phyloP scores from a whole-genome alignment of 2,888 invertebrate genomes.

The Amorpha juglandis region DNA sequence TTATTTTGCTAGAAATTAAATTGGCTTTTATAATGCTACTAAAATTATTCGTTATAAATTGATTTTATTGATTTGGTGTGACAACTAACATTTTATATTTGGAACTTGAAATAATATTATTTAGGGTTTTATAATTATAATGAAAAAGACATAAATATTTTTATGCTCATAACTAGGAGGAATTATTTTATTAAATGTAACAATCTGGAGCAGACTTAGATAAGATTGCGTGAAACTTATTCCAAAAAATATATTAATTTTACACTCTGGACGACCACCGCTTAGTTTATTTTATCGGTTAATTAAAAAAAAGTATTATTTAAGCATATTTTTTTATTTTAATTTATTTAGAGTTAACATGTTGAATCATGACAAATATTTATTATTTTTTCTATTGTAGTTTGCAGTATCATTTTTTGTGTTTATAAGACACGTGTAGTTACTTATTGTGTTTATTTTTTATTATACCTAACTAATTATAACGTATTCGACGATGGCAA shows the following conservation, averaged over 20 bases:
- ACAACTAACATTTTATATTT: conserved; percentile 5
- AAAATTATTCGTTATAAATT: background rate
- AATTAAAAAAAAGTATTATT: conserved; percentile 69
- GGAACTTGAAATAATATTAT: conserved; percentile 2
- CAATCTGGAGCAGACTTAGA: background rate
- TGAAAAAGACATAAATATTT: conserved; percentile 13
- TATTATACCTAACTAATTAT: background rate
- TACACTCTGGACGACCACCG: conserved; percentile 17
- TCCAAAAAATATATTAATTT: background rate
- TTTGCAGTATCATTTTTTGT: conserved; percentile 8
- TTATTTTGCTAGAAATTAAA: background rate
- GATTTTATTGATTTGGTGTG: background rate
- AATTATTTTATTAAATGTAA: background rate
- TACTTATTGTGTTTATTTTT: background rate
- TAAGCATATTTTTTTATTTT: conserved; percentile 52
- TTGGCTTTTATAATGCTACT: background rate
- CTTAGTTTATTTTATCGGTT: conserved; percentile 45
- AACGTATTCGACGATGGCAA: background rate
- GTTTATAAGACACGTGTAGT: background rate
- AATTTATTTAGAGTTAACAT: conserved; percentile 65
- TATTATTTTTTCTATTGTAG: conserved; percentile 57
- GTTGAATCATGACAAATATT: conserved; percentile 81
- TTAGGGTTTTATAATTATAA: background rate
- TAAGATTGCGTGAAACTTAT: background rate
- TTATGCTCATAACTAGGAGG: too few species aligned